phyloP scores from a whole-genome alignment of 2,113 vertebrate genomes.

The Ailuropoda melanoleuca region DNA sequence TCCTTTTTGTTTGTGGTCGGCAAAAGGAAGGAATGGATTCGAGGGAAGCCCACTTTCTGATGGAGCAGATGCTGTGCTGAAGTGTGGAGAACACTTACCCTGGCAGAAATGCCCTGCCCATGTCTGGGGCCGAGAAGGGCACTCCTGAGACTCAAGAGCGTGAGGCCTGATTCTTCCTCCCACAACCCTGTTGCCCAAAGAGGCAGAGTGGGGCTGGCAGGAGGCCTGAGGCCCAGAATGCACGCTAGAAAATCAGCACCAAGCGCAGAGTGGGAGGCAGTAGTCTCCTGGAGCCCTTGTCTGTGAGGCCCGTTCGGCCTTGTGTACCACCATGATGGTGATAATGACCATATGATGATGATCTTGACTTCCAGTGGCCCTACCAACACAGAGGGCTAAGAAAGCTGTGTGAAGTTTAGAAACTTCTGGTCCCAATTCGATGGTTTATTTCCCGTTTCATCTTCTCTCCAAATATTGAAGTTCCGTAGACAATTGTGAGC shows the following conservation, averaged over 20 bases:
- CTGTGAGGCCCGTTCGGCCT: not conserved
- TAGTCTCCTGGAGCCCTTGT: not conserved
- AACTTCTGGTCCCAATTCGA: not conserved
- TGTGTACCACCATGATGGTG: not conserved
- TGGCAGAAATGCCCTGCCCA: not conserved
- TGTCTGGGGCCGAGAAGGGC: not conserved
- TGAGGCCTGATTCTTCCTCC: not conserved
- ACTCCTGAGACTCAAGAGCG: not conserved
- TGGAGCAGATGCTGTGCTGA: not conserved
- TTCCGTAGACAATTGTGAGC: not conserved
- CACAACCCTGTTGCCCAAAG: slow-evolving; percentile 12
- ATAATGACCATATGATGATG: not conserved
- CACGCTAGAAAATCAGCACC: not conserved
- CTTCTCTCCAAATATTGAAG: not conserved
- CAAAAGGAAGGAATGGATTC: not conserved
- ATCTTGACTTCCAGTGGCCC: not conserved
- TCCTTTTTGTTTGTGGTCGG: not conserved
- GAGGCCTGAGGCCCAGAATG: not conserved
- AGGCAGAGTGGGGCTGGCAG: not conserved
- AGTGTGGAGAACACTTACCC: not conserved
- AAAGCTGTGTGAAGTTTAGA: not conserved
- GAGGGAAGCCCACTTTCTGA: not conserved
- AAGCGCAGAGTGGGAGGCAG: not conserved
- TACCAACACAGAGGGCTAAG: not conserved
- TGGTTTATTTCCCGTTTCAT: not conserved